Percentiles rank a stretch among this genome's conserved stretches.
Evolutionary conservation across 1,140 invertebrate species (phyloP).

Genomic region (Yoshiicerus persimilis): DNA sequence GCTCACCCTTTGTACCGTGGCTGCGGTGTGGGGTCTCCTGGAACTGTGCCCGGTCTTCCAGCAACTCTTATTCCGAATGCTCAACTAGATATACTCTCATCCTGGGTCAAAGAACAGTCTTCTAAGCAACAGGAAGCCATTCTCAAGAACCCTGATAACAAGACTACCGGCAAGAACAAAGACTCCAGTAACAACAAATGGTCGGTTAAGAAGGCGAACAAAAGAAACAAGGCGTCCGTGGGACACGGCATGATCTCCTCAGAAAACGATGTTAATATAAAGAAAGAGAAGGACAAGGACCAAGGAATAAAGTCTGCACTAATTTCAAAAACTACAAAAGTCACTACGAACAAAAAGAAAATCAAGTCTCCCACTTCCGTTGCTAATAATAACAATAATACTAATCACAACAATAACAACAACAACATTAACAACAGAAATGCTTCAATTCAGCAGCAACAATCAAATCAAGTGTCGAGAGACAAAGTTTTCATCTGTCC

Average conservation of each 20-base stretch:
- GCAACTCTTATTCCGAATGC: background rate
- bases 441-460: background rate
- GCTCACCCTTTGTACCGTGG: slow-evolving; percentile 2
- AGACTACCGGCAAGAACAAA: slow-evolving; percentile 1
- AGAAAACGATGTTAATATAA: slow-evolving; percentile 22
- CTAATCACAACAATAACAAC: slow-evolving; percentile 25
- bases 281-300: slow-evolving; percentile 16
- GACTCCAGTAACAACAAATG: background rate
- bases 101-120: slow-evolving; percentile 37
- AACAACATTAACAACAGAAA: slow-evolving; percentile 36
- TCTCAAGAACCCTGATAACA: background rate
- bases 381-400: slow-evolving; percentile 3
- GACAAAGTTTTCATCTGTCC: slow-evolving; percentile 86
- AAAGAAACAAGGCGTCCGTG: background rate
- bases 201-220: slow-evolving; percentile 24
- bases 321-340: background rate
- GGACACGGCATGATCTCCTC: slow-evolving; percentile 29
- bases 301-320: background rate
- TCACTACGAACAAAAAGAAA: slow-evolving; percentile 17
- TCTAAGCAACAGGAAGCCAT: background rate
- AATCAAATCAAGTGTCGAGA: slow-evolving; percentile 50
- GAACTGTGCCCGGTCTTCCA: background rate
- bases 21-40: background rate
- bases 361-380: background rate
- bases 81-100: slow-evolving; percentile 38